Conservation (phyloP, 2,113 vertebrate species). For the Columba livia region DNA sequence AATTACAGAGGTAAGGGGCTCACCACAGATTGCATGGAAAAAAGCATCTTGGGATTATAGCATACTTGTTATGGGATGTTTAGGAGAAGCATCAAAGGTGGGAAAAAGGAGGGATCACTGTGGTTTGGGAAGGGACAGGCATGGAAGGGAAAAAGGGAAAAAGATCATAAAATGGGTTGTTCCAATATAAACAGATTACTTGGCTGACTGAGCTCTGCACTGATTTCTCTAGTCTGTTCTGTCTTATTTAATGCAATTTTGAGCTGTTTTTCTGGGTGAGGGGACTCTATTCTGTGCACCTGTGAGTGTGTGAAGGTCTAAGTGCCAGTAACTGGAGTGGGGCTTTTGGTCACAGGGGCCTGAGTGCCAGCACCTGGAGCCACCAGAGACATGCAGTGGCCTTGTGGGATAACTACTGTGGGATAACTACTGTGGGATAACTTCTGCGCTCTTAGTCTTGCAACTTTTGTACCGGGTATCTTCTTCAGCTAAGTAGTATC, state of each 20-base stretch:
- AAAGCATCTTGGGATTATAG: background rate
- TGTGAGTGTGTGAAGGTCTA: background rate
- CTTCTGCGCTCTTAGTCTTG: background rate
- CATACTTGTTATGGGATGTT: background rate
- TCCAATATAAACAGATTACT: background rate
- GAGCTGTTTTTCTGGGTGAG: background rate
- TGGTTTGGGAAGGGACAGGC: background rate
- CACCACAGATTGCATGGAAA: background rate
- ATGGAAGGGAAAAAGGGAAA: background rate
- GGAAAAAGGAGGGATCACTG: background rate
- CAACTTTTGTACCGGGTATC: background rate
- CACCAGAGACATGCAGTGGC: no score
- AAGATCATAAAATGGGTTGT: background rate
- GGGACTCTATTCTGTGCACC: background rate
- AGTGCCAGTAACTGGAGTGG: background rate
- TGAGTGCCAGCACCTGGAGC: no score
- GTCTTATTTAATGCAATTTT: background rate
- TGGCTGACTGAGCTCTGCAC: background rate
- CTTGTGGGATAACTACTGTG: background rate
- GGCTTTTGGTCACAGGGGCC: fast-evolving
- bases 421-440: no score
- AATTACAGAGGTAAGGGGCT: background rate
- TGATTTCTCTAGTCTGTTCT: background rate
- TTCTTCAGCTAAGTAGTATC: background rate
- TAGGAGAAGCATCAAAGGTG: background rate